Base-by-base conservation (phyloP, 2,113 vertebrate species). In the Struthidea cinerea region DNA sequence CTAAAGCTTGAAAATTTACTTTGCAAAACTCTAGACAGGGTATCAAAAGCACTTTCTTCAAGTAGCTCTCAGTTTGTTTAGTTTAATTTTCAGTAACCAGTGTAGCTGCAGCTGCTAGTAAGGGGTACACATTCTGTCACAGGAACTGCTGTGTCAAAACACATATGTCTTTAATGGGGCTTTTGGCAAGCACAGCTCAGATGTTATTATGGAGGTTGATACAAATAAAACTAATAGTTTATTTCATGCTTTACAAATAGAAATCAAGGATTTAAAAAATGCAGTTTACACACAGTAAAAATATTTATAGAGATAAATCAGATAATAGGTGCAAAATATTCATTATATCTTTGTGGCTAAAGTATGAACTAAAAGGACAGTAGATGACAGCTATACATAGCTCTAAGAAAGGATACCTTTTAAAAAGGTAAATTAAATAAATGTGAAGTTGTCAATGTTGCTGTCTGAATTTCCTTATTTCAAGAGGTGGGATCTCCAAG, bases 101-200 rank as follows among this genome's bases (percentile, higher is more conserved):
- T 90, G 87, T 93, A 89, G 84, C 44, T 96, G 60, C 85, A 95
- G 82, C 92, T 97, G 81, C 63, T 96, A 80, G 74, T 68, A 95
- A 96, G 89, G 68, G 61, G 44, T 84, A 90, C 49, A 76, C 37
- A 63, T 75, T 85, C 88, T 97, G 86, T 93, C 94, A 89, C 85
- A 92, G 92, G 89, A 97, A 95, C 85, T 83, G 76, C 59, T 92
- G 87, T 96, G 71, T 97, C 95, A 96, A 95, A 94, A 94, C 89
- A 94, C 95, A 84, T 65, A 75, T 77, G 93, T 90, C 89, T 95
- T 96, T 97, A 98, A 98, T 97, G 96, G 97, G 84, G 11, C 42
- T 97, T 97, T 97, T 97, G 97, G 97, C 97, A 97, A 96, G 59
- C 69, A 86, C 24, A 1, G 19, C 39, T 86, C 85, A 71, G 70